Conservation (phyloP, 2,113 vertebrate genomes). For the Microcebus griseorufus region DNA sequence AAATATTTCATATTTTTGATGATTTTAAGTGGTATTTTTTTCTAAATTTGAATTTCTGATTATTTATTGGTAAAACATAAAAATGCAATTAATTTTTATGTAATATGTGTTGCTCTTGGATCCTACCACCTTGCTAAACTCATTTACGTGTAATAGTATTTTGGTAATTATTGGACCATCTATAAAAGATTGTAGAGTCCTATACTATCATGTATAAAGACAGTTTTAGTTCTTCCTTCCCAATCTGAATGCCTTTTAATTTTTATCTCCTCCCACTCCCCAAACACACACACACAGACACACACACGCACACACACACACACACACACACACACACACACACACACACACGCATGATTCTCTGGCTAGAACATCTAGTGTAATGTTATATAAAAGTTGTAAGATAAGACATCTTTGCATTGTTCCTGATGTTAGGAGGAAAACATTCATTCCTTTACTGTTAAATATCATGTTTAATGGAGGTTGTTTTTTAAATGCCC, state of each 20-base stretch:
- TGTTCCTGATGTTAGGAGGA: neutral
- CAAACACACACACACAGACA: too few relatives aligned
- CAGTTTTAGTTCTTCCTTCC: neutral
- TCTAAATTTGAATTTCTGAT: neutral
- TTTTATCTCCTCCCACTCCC: neutral
- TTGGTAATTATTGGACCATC: neutral
- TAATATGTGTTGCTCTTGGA: neutral
- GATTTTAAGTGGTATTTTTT: neutral
- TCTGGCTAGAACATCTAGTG: neutral
- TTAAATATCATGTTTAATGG: neutral
- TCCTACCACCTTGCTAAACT: neutral
- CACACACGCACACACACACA: too few relatives aligned
- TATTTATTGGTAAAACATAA: neutral
- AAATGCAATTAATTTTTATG: neutral
- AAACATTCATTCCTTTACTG: neutral
- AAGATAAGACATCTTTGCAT: neutral
- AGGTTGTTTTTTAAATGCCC: neutral
- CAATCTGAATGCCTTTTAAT: neutral
- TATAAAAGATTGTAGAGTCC: neutral
- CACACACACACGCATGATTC: neutral
- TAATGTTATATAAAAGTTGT: neutral
- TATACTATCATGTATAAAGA: conserved; percentile 14
- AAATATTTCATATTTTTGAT: conserved; percentile 27
- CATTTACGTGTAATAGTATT: neutral
- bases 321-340: neutral